These are phyloP conservation scores for Rallus limicola DNA, from an alignment of 2,113 vertebrate genomes.

Conservation along the genomic window DNA sequence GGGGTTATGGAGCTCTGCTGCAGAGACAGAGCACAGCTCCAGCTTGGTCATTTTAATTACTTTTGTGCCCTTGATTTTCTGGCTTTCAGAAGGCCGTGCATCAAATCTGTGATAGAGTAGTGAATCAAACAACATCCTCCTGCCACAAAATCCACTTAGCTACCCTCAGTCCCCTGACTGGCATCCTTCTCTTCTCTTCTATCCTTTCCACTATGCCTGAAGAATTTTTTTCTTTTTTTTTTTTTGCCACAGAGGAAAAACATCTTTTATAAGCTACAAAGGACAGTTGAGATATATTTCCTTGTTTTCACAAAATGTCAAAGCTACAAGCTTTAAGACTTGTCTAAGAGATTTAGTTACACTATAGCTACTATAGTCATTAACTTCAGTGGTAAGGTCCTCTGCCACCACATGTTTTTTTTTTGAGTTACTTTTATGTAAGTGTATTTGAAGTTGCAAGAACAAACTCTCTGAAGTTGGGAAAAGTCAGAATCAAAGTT, in stretches of 20 bases:
- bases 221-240: background rate
- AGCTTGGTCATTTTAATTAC: background rate
- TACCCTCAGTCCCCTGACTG: background rate
- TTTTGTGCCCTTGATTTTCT: background rate
- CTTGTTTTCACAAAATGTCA: background rate
- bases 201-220: background rate
- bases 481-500: background rate
- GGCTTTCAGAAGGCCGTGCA: background rate
- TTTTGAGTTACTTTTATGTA: background rate
- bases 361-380: background rate
- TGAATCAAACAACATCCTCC: background rate
- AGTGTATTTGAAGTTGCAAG: background rate
- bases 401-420: background rate
- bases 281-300: background rate
- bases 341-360: background rate
- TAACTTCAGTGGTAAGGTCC: background rate
- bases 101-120: background rate
- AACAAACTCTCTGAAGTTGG: background rate
- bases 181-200: background rate
- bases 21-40: accelerated
- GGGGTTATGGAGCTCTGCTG: background rate
- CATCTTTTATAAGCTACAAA: background rate
- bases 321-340: background rate
- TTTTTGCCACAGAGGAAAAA: background rate
- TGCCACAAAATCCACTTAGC: background rate